These are phyloP conservation scores for Vanacampus margaritifer DNA, from an alignment of 2,113 vertebrate species.

Conservation along the genomic window DNA sequence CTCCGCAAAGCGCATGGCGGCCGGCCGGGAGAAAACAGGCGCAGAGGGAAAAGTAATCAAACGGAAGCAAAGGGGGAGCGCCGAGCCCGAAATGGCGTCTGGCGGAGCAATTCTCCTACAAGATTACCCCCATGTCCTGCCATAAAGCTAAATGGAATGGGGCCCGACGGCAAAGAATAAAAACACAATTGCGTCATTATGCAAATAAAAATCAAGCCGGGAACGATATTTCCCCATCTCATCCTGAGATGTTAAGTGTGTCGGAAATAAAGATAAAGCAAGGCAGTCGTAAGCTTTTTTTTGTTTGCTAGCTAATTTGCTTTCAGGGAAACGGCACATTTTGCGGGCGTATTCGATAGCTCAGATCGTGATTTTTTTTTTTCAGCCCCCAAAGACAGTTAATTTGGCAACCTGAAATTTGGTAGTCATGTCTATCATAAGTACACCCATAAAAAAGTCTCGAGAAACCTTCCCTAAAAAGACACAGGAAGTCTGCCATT, in stretches of 20 bases:
- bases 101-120: conserved; percentile 58
- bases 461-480: background rate
- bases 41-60: conserved; percentile 59
- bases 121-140: conserved; percentile 54
- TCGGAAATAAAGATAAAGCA: conserved; percentile 1
- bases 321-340: background rate
- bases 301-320: background rate
- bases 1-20: conserved; percentile 54
- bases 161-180: conserved; percentile 55
- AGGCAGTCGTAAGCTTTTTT: background rate
- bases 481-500: no score
- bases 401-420: no score
- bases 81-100: conserved; percentile 56
- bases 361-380: background rate
- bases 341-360: background rate
- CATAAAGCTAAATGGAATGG: conserved; percentile 62
- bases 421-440: background rate
- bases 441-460: background rate
- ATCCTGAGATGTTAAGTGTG: conserved; percentile 24
- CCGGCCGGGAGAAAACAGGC: background rate
- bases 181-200: conserved; percentile 56
- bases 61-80: conserved; percentile 46
- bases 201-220: conserved; percentile 46
- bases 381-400: background rate
- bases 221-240: conserved; percentile 35